Evolutionary conservation across 2,797 vertebrate species (phyloP).

Genomic region (Kryptolebias ocellatus): DNA sequence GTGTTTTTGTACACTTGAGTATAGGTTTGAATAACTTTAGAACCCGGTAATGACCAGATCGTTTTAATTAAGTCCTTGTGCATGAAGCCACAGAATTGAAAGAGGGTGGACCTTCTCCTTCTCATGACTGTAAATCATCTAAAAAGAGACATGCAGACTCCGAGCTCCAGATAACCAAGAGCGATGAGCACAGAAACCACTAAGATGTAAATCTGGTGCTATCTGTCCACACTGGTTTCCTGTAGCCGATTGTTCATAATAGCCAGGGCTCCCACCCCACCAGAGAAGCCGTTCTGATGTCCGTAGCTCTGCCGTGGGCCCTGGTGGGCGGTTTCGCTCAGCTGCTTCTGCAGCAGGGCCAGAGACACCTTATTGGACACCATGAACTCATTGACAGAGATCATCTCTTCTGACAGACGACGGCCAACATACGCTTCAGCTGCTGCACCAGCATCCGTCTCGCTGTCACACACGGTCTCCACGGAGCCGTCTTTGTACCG

Average conservation of each 20-base stretch:
- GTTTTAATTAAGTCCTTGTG: too few relatives aligned
- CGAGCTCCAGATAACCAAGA: background rate
- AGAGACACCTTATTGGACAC: conserved; percentile 84
- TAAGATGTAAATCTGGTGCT: conserved; percentile 44
- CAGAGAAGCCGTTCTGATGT: conserved; percentile 83
- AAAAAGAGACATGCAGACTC: background rate
- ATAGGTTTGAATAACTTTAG: too few relatives aligned
- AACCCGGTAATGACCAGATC: too few relatives aligned
- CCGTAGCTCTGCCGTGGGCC: conserved; percentile 79
- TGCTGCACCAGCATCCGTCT: conserved; percentile 73
- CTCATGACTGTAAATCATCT: background rate
- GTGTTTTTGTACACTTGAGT: too few relatives aligned
- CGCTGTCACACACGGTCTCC: conserved; percentile 84
- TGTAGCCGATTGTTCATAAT: conserved; percentile 87
- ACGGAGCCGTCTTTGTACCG: conserved; percentile 76
- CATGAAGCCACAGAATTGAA: too few relatives aligned
- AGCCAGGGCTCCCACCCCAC: conserved; percentile 82
- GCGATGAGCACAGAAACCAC: background rate
- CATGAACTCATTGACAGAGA: conserved; percentile 84
- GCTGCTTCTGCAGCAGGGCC: conserved; percentile 84
- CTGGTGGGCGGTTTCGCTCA: conserved; percentile 84
- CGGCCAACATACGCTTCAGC: conserved; percentile 73
- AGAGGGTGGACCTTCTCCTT: too few relatives aligned
- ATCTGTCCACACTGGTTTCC: conserved; percentile 85
- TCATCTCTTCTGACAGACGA: conserved; percentile 84